Percentiles rank a stretch among this genome's conserved stretches.
These are phyloP conservation scores for Marmota monax DNA, from an alignment of 2,113 vertebrate genomes.

Conservation along the genomic window DNA sequence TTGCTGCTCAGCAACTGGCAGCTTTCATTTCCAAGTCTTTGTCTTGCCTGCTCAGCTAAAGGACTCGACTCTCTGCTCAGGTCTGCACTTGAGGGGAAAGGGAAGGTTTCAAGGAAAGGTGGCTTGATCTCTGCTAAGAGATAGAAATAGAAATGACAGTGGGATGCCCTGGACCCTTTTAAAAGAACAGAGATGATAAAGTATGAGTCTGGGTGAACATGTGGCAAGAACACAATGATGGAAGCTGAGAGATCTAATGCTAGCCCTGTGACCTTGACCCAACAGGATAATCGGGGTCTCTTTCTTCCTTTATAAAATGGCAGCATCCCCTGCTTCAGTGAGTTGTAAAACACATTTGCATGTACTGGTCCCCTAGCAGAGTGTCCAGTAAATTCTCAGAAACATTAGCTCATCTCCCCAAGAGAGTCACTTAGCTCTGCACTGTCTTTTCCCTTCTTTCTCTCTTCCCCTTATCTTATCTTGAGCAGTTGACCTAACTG, in stretches of 20 bases:
- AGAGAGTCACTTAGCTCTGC: not conserved
- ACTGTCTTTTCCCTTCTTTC: not conserved
- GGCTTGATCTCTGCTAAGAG: not conserved
- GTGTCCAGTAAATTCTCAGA: not conserved
- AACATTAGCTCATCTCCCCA: not conserved
- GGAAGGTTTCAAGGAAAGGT: not conserved
- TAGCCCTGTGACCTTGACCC: not conserved
- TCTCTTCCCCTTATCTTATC: not conserved
- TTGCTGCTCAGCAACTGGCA: not conserved
- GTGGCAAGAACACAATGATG: not conserved
- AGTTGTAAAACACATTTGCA: not conserved
- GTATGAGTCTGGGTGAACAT: not conserved
- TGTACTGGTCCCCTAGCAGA: not conserved
- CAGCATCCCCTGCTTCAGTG: fast-evolving
- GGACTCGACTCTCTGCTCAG: not conserved
- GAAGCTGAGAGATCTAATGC: not conserved
- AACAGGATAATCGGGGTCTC: not conserved
- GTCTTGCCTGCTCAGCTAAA: not conserved
- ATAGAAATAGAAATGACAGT: not conserved
- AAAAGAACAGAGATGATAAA: not conserved
- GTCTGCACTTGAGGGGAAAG: not conserved
- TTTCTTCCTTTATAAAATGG: not conserved
- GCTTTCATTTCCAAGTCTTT: not conserved
- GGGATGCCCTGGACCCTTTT: not conserved
- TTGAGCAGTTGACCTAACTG: not conserved